Conservation (phyloP, 2,797 vertebrate species). For the Coracias cyanogaster region DNA sequence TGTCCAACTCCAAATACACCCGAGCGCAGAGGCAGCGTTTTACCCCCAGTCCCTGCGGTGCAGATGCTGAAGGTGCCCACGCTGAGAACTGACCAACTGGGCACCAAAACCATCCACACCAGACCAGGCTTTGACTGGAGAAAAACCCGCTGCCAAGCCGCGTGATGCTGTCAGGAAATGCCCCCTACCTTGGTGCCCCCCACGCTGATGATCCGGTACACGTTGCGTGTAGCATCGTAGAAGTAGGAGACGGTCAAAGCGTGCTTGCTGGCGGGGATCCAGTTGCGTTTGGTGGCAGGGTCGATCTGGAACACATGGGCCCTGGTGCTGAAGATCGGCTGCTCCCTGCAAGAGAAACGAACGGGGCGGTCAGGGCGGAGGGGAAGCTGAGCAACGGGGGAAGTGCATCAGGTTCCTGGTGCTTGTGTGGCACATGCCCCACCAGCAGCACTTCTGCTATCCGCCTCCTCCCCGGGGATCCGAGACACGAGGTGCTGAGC, state of each 20-base stretch:
- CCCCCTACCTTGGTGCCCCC: slow-evolving; percentile 91
- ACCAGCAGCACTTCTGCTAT: background rate
- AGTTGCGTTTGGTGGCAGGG: slow-evolving; percentile 93
- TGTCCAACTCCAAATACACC: background rate
- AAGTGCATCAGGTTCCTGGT: fast-evolving
- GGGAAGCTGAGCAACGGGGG: background rate
- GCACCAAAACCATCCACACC: background rate
- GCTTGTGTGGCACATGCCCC: fast-evolving
- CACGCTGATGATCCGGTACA: slow-evolving; percentile 97
- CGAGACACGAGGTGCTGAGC: background rate
- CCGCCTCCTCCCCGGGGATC: background rate
- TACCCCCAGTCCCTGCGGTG: background rate
- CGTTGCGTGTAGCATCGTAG: slow-evolving; percentile 90
- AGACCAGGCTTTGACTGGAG: too few species aligned
- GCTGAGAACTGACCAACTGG: background rate
- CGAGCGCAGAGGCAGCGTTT: background rate
- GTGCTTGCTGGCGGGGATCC: slow-evolving; percentile 96
- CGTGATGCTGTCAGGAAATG: fast-evolving
- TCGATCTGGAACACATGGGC: slow-evolving; percentile 98
- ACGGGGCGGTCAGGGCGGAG: background rate
- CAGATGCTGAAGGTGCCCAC: too few species aligned
- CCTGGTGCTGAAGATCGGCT: slow-evolving; percentile 94
- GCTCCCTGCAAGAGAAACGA: slow-evolving; percentile 83
- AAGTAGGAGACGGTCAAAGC: slow-evolving; percentile 95
- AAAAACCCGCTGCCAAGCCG: background rate